Conservation (phyloP, 2,113 vertebrate species). For the Atlantisia rogersi region DNA sequence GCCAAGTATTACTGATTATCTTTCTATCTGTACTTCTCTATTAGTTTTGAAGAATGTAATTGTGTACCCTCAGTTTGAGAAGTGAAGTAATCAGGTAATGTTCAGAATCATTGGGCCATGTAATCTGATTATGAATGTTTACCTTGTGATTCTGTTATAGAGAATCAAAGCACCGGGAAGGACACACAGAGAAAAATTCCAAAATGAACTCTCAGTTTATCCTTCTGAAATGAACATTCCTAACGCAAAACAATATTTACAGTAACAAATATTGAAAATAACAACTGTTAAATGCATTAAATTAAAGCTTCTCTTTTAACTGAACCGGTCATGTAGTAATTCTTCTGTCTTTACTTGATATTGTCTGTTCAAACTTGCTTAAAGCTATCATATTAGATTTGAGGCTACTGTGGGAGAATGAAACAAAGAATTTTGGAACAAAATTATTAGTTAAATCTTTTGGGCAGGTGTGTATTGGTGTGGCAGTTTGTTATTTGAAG, state of each 20-base stretch:
- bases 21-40: conserved; percentile 23
- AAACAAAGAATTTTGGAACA: background rate
- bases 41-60: conserved; percentile 32
- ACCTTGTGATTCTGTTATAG: conserved; percentile 10
- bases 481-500: background rate
- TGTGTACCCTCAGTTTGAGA: conserved; percentile 10
- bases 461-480: background rate
- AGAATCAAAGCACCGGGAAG: conserved; percentile 16
- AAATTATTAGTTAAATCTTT: background rate
- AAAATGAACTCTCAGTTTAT: background rate
- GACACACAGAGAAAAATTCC: background rate
- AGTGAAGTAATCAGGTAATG: conserved; percentile 53
- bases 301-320: background rate
- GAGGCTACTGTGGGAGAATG: background rate
- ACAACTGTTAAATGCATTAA: background rate
- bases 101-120: conserved; percentile 28
- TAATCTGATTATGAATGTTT: conserved; percentile 56
- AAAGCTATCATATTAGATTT: background rate
- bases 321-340: background rate
- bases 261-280: background rate
- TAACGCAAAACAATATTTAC: background rate
- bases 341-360: background rate
- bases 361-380: background rate
- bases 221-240: background rate
- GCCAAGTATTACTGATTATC: background rate